A percentile compares a stretch with the other conserved stretches of the same genome.
Evolutionary conservation across 2,888 invertebrate genomes (phyloP).

Genomic region (Margaritifera margaritifera): DNA sequence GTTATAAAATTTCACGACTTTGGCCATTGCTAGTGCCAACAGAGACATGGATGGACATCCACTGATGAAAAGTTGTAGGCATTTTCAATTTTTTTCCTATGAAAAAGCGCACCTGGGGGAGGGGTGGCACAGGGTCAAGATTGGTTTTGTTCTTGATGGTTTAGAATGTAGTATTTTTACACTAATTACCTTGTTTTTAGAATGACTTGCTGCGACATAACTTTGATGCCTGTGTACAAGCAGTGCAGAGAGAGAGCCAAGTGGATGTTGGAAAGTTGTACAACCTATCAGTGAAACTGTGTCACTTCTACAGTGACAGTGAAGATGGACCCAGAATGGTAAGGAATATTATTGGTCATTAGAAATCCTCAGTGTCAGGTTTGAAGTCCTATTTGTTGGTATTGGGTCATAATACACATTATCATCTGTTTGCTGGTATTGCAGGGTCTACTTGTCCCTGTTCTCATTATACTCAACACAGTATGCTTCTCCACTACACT

Average conservation of each 20-base stretch:
- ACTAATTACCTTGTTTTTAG: conserved; percentile 77
- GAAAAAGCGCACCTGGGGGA: too few relatives aligned
- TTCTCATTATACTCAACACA: too few relatives aligned
- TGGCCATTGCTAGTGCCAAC: too few relatives aligned
- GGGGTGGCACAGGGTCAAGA: too few relatives aligned
- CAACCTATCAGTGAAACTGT: conserved; percentile 79
- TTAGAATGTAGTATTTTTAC: neutral
- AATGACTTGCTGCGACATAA: conserved; percentile 80
- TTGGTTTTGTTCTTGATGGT: neutral
- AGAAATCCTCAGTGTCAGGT: neutral
- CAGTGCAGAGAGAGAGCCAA: conserved; percentile 38
- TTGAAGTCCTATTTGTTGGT: neutral
- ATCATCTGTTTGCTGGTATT: neutral
- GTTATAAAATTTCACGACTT: too few relatives aligned
- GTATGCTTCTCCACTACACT: too few relatives aligned
- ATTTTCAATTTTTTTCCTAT: too few relatives aligned
- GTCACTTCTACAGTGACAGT: conserved; percentile 83
- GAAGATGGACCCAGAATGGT: conserved; percentile 81
- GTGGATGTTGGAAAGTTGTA: conserved; percentile 71
- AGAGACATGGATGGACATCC: too few relatives aligned
- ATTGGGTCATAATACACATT: neutral
- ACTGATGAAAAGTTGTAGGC: too few relatives aligned
- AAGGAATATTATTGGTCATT: conserved; percentile 31
- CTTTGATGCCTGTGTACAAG: conserved; percentile 78
- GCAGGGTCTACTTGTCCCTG: too few relatives aligned